phyloP scores from a whole-genome alignment of 2,888 invertebrate genomes.

The Tiphia femorata region DNA sequence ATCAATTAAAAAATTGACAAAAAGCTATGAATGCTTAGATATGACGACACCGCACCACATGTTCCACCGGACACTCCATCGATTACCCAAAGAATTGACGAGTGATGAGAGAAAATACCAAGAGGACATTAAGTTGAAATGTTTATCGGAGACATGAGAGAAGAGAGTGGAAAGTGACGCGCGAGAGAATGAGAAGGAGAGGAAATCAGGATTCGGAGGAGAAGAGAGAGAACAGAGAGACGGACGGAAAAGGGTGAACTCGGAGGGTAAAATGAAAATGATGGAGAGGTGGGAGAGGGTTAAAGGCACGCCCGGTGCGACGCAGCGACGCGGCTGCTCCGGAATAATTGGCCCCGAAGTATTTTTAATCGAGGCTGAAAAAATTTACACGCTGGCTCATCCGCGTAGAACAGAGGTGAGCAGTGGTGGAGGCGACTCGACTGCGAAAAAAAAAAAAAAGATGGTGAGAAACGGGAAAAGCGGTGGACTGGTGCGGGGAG shows the following conservation, averaged over 20 bases:
- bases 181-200: not conserved
- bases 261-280: constrained; percentile 9
- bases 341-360: constrained; percentile 34
- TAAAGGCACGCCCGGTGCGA: too few species aligned
- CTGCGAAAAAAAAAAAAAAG: constrained; percentile 16
- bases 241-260: constrained; percentile 12
- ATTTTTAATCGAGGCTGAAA: constrained; percentile 37
- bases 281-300: constrained; percentile 11
- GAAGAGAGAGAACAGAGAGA: constrained; percentile 6
- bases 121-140: too few species aligned
- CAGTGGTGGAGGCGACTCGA: too few species aligned
- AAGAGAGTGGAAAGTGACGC: not conserved
- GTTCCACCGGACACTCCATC: too few species aligned
- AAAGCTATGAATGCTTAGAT: too few species aligned
- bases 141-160: not conserved
- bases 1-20: too few species aligned
- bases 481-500: constrained; percentile 15
- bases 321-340: constrained; percentile 19
- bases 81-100: too few species aligned
- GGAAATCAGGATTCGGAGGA: not conserved
- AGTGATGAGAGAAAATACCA: too few species aligned
- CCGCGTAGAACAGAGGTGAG: constrained; percentile 18
- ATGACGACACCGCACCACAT: too few species aligned
- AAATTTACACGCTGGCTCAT: constrained; percentile 24
- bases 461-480: constrained; percentile 18